Evolutionary conservation across 2,797 vertebrate genomes (phyloP), one percentile per base, ranked within the genome.

Genomic region (Okamejei kenojei): DNA sequence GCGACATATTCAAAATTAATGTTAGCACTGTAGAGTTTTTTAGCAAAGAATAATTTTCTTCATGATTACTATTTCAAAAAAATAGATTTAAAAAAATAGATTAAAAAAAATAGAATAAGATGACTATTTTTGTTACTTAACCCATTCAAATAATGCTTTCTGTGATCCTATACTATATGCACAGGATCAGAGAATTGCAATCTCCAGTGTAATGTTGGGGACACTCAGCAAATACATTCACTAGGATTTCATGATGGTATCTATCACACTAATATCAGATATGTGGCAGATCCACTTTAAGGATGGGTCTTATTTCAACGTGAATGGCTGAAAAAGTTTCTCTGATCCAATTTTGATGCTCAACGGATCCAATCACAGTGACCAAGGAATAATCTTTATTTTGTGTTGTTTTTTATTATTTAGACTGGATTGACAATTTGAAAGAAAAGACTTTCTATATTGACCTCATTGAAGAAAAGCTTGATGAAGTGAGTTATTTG

Each of bases 401-500:
- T 7, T 71, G 74, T 76, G 6, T n/a, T 5, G 6, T 88, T 68
- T 58, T 1, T 54, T 6, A 45, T 92, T 29, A 74, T 76, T 2
- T 45, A 92, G 90, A 76, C 29, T 92, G 90, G 90, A 45, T 92
- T 54, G 19, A 26, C 35, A 92, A 76, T 7, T 92, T 92, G 71
- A 35, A 92, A 76, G 58, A n/a, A 10, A 19, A 74, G 5, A 54
- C 90, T 54, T 0, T 29, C 45, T 35, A 92, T 58, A 74, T 92
- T 54, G 2, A 26, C 21, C 71, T 92, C n/a, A 23, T 58, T 76
- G 71, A 76, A 76, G 71, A 92, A 54, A 11, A 54, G 6, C 90
- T 92, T 74, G 90, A 76, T 76, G 90, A 92, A 92, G 90, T 92
- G 54, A 92, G 90, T 92, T 73, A 26, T 35, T 88, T 15, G 17